Evolutionary conservation across 1,140 invertebrate species (phyloP).

Genomic region (Pachypeltis micranthus): DNA sequence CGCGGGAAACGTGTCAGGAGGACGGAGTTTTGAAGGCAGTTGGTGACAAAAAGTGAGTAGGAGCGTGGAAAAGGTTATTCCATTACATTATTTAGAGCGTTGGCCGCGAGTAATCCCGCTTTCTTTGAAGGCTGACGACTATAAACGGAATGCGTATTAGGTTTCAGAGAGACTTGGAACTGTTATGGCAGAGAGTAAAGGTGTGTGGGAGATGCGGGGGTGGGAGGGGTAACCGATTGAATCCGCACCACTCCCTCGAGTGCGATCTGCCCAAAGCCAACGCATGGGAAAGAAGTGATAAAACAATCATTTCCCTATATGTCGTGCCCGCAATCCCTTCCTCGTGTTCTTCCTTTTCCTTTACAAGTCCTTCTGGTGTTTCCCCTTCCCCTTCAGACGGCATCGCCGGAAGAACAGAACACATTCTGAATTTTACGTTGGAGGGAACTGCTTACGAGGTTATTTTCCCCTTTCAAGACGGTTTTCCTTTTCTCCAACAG

Average conservation of each 20-base stretch:
- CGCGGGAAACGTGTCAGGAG: no score
- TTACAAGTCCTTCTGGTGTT: not conserved
- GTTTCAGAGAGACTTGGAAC: not conserved
- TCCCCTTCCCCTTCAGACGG: not conserved
- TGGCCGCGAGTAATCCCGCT: not conserved
- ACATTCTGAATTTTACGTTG: not conserved
- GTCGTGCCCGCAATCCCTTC: constrained; percentile 4
- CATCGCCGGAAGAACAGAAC: no score
- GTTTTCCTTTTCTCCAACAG: no score
- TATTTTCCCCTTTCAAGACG: no score
- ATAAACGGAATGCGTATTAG: constrained; percentile 6
- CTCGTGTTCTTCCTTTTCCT: not conserved
- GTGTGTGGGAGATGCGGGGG: not conserved
- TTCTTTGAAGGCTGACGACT: not conserved
- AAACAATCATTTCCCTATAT: constrained; percentile 13
- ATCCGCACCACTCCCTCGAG: constrained; percentile 2
- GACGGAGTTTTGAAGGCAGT: not conserved
- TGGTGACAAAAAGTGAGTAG: not conserved
- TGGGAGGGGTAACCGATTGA: constrained; percentile 1
- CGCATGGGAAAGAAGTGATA: not conserved
- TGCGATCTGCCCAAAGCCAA: not conserved
- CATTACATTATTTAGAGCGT: constrained; percentile 7
- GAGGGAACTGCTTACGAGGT: no score
- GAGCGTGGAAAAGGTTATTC: not conserved
- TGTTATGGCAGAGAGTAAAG: constrained; percentile 12